Percentiles rank a stretch among this genome's conserved stretches.
Conservation (phyloP, 2,113 vertebrate genomes). For the Leptocoma aspasia region DNA sequence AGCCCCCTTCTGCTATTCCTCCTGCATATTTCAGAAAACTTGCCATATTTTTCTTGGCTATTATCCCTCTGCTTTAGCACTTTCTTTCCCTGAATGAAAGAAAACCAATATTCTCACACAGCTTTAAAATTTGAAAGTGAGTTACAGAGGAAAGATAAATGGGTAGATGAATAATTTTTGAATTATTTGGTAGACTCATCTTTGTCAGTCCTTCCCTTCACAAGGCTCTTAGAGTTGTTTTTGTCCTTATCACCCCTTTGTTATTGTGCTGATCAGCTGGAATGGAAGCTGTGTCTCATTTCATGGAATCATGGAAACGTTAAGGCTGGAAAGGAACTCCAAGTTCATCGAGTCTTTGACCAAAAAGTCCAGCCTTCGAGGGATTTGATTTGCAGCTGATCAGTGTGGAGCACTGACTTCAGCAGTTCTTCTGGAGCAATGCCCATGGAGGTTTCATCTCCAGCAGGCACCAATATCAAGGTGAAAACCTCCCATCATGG, state of each 20-base stretch:
- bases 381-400: neutral
- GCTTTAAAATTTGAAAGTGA: neutral
- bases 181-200: neutral
- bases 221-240: neutral
- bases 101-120: neutral
- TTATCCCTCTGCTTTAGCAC: neutral
- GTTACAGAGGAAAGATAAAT: neutral
- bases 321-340: neutral
- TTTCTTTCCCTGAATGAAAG: neutral
- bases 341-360: accelerated
- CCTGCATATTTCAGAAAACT: neutral
- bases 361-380: neutral
- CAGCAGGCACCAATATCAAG: neutral
- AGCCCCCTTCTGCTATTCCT: accelerated
- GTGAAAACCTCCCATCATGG: neutral
- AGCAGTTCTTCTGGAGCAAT: neutral
- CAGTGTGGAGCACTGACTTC: neutral
- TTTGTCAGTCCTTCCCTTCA: neutral
- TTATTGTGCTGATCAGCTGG: neutral
- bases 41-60: neutral
- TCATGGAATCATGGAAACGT: neutral
- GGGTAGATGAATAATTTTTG: neutral
- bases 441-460: neutral
- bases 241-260: neutral
- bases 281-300: neutral